A percentile compares a stretch with the other conserved stretches of the same genome.
phyloP scores from a whole-genome alignment of 1,140 invertebrate species.

The Pogonomyrmex californicus region DNA sequence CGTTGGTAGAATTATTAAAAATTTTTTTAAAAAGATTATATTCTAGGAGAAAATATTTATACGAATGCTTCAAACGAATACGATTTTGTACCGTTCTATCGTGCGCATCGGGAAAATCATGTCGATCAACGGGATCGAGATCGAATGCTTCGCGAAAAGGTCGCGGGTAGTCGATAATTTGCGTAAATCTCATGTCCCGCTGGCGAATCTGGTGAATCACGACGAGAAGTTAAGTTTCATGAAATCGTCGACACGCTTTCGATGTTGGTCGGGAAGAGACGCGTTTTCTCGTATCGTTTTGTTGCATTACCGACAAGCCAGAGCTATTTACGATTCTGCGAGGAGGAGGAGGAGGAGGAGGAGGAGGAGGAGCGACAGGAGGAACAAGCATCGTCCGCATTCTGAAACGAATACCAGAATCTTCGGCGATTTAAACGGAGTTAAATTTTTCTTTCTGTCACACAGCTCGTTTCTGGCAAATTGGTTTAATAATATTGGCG shows the following conservation, averaged over 20 bases:
- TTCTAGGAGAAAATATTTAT: neutral
- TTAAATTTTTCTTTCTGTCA: neutral
- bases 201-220: slow-evolving; percentile 50
- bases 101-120: slow-evolving; percentile 38
- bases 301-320: slow-evolving; percentile 49
- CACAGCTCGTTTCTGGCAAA: neutral
- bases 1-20: neutral
- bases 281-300: slow-evolving; percentile 44
- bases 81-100: slow-evolving; percentile 22
- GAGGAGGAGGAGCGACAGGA: slow-evolving; percentile 20
- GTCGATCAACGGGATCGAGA: slow-evolving; percentile 64
- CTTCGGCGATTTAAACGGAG: neutral
- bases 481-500: neutral
- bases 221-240: slow-evolving; percentile 37
- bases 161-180: slow-evolving; percentile 19
- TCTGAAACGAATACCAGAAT: slow-evolving; percentile 41
- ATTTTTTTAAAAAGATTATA: neutral
- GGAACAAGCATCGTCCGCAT: slow-evolving; percentile 32
- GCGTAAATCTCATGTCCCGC: slow-evolving; percentile 30
- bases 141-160: slow-evolving; percentile 40
- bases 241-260: slow-evolving; percentile 63
- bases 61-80: neutral
- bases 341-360: neutral
- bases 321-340: slow-evolving; percentile 62
- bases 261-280: slow-evolving; percentile 30